Evolutionary conservation across 2,113 vertebrate species (phyloP), one percentile per base, ranked within the genome.

Genomic region (Rhinoderma darwinii): DNA sequence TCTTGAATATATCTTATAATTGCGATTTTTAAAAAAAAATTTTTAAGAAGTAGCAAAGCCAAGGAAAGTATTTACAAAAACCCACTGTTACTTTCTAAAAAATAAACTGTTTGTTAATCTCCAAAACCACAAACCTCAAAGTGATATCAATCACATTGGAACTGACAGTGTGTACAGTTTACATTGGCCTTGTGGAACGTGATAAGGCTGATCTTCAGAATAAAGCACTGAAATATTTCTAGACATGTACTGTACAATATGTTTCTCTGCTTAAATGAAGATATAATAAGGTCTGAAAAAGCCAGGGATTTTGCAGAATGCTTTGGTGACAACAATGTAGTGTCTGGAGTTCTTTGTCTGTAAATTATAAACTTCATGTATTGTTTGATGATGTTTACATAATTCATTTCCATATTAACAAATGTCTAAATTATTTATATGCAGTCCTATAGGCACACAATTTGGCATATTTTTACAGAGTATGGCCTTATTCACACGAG

Each of bases 21-120:
- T 70, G 66, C 25, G 66, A 70, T 37, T 70, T 9, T n/a, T n/a
- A n/a, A n/a, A n/a, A n/a, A n/a, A n/a, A n/a, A n/a, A n/a, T n/a
- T n/a, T n/a, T 70, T 17, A 30, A 15, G 14, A 35, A 18, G 30
- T 63, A 39, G 22, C 66, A 70, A 35, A 20, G 8, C 66, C 8
- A 22, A 70, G 18, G 11, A 20, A 39, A 70, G 18, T 32, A 70
- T 37, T 37, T 37, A 35, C 35, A 37, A 37, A 70, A 35, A 20
- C 66, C 7, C 32, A 37, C 5, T 74, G 20, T 76, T 76, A 2
- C 41, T 76, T 47, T 76, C n/a, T 76, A 44, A 47, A 47, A n/a
- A 76, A 76, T n/a, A 76, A 76, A 74, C 39, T 74, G 37, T 74
- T 27, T 76, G 73, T 76, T 76, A 76, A 76, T 76, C 73, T 76